These are phyloP conservation scores for Drosophila sucinea DNA, from an alignment of 1,140 invertebrate genomes.

Conservation along the genomic window DNA sequence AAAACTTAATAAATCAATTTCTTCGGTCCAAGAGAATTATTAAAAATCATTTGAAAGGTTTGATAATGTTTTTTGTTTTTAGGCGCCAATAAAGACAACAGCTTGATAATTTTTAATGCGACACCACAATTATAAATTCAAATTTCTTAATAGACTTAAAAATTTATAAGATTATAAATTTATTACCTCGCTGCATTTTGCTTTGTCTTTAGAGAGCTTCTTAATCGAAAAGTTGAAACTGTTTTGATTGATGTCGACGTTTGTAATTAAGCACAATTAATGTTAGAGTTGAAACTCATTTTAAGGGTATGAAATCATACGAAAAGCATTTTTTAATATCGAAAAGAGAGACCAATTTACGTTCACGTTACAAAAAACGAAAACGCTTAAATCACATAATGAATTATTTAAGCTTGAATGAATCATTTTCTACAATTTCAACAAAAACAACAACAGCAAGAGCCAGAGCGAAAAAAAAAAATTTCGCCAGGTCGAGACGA, in stretches of 20 bases:
- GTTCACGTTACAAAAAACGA: conserved; percentile 42
- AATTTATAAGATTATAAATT: no score
- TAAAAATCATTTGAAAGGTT: no score
- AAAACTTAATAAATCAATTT: no score
- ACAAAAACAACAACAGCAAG: conserved; percentile 39
- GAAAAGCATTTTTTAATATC: conserved; percentile 66
- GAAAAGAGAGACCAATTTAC: conserved; percentile 44
- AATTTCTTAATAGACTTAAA: no score
- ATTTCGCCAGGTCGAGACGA: conserved; percentile 47
- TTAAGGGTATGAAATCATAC: conserved; percentile 57
- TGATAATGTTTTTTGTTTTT: no score
- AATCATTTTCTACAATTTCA: conserved; percentile 55
- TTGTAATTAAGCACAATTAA: conserved; percentile 30
- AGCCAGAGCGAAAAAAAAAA: conserved; percentile 46
- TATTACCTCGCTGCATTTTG: no score
- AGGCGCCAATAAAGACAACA: no score
- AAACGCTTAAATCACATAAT: conserved; percentile 68
- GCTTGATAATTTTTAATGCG: no score
- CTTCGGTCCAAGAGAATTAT: no score
- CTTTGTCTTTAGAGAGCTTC: no score
- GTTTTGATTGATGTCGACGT: not conserved
- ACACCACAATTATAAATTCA: no score
- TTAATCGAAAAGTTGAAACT: not conserved
- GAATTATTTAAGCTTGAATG: conserved; percentile 72
- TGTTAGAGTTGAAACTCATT: conserved; percentile 26